These are phyloP conservation scores for Aproaerema taeniolella DNA, from an alignment of 2,888 invertebrate species.

Conservation along the genomic window DNA sequence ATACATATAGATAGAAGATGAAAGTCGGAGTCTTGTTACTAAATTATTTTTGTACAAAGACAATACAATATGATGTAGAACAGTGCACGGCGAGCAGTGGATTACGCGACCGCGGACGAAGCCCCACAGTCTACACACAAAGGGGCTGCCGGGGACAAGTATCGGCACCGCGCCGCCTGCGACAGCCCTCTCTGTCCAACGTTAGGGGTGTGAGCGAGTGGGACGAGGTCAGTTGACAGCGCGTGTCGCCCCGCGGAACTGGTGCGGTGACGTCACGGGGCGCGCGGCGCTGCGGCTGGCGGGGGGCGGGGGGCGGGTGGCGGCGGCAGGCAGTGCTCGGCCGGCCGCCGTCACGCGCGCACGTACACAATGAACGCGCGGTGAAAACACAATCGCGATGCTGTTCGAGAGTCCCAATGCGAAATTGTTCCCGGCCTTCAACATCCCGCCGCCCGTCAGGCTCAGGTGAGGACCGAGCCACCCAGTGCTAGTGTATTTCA, in stretches of 20 bases:
- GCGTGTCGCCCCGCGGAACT: background rate
- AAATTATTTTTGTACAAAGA: no score
- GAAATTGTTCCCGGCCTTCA: conserved; percentile 82
- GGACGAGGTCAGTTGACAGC: conserved; percentile 5
- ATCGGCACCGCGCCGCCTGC: conserved; percentile 2
- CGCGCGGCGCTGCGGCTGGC: conserved; percentile 9
- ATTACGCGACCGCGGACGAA: conserved; percentile 4
- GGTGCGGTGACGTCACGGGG: conserved; percentile 13
- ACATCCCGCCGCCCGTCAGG: conserved; percentile 83
- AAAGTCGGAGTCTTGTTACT: no score
- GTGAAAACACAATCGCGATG: conserved; percentile 75
- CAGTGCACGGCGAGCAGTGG: no score
- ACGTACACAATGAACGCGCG: conserved; percentile 59
- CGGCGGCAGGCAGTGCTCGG: conserved; percentile 50
- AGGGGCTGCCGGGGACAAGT: conserved; percentile 3
- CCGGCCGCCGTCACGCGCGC: conserved; percentile 50
- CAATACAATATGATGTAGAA: no score
- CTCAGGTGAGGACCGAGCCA: conserved; percentile 60
- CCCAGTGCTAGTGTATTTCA: conserved; percentile 41
- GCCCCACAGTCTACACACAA: conserved; percentile 7
- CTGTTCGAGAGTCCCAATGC: conserved; percentile 85
- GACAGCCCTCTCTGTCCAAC: background rate
- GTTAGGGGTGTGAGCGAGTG: background rate
- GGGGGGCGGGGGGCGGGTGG: conserved; percentile 20
- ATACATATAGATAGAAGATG: no score